Evolutionary conservation across 1,140 invertebrate genomes (phyloP), one percentile per base, ranked within the genome.

Genomic region (Drosophila gunungcola): DNA sequence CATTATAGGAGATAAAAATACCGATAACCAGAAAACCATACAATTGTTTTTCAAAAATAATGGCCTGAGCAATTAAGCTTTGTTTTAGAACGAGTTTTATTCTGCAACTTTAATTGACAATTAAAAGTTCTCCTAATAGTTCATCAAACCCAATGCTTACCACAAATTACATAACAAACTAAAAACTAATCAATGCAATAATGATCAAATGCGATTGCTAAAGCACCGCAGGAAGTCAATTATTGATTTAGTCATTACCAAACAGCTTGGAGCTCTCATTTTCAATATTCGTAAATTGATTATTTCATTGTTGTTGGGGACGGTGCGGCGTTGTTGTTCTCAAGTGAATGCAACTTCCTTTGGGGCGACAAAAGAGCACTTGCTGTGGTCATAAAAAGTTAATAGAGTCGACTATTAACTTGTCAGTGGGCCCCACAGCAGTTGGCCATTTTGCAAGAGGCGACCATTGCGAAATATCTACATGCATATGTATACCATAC

Each of bases 331-430:
- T 34, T 69, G 60, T 46, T 72, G 60, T 48, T 64, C 70, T 58
- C 42, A 41, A 16, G 73, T 75, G 73, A 75, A 75, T 65, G 73
- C 36, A 58, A 75, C 73, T 75, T 75, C 72, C 73, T 75, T 75
- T 75, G 58, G 61, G 72, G 53, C 67, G 65, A 70, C 64, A 70
- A 45, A 38, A 73, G 29, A 36, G 46, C 46, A 65, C 73, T 54
- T 56, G 60, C 38, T 67, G 73, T 48, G 54, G 27, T 76, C 73
- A 77, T 76, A 76, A 76, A 76, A 76, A 76, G 55, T 76, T 76
- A 76, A 77, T 76, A 76, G 63, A 76, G 73, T 68, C 60, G 64
- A 46, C 74, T 81, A 86, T 85, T 86, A 86, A 86, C 63, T 86
- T 85, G 82, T 85, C 82, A 78, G 78, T 86, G 74, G 70, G 68